Evolutionary conservation across 2,888 invertebrate genomes (phyloP).

Genomic region (Watsonalla cultraria): DNA sequence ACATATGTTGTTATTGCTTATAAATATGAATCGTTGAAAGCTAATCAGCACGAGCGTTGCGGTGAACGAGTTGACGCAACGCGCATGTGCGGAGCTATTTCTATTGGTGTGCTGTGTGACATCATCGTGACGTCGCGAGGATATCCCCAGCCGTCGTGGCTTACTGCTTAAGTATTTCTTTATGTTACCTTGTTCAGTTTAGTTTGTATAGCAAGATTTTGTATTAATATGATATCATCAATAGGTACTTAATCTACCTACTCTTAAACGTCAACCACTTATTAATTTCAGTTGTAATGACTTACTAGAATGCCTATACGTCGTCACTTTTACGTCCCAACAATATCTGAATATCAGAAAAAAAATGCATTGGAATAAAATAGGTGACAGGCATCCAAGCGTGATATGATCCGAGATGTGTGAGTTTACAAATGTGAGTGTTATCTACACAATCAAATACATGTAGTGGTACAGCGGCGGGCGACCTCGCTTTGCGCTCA

Average conservation of each 20-base stretch:
- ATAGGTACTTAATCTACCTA: not conserved
- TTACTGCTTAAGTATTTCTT: constrained; percentile 7
- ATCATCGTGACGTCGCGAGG: constrained; percentile 75
- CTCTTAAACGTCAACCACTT: no score
- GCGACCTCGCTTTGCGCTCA: constrained; percentile 72
- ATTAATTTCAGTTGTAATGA: no score
- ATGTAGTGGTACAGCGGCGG: constrained; percentile 51
- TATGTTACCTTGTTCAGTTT: constrained; percentile 8
- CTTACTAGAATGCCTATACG: no score
- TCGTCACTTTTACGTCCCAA: no score
- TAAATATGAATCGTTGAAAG: constrained; percentile 21
- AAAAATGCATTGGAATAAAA: constrained; percentile 7
- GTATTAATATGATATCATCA: not conserved
- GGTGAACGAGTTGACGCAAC: constrained; percentile 61
- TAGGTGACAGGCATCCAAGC: constrained; percentile 19
- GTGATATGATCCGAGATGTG: constrained; percentile 27
- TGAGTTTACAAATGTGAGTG: constrained; percentile 39
- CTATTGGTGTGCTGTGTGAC: constrained; percentile 69
- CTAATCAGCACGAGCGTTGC: constrained; percentile 36
- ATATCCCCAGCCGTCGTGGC: constrained; percentile 54
- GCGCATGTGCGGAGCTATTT: constrained; percentile 70
- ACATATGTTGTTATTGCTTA: constrained; percentile 8
- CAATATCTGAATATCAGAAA: no score
- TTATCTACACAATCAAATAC: constrained; percentile 45
- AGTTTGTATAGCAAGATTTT: not conserved